phyloP scores from a whole-genome alignment of 2,888 invertebrate genomes.

The Dermolepida albohirtum region DNA sequence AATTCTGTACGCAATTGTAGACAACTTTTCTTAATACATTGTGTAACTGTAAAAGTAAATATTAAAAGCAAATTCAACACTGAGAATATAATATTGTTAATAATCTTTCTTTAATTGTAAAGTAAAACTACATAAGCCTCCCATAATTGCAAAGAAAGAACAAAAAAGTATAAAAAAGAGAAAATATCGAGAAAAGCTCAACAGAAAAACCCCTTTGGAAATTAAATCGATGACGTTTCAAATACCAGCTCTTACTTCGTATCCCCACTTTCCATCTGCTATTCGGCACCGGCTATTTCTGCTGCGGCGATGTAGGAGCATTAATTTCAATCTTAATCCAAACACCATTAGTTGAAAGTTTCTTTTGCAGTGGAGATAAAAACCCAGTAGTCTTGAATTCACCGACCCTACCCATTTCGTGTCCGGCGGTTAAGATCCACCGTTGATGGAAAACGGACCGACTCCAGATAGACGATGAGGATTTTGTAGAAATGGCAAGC shows the following conservation, averaged over 20 bases:
- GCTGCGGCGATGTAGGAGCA: slow-evolving; percentile 29
- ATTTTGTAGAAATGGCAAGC: slow-evolving; percentile 52
- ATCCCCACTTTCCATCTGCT: slow-evolving; percentile 18
- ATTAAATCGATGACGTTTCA: slow-evolving; percentile 39
- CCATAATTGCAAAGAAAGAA: slow-evolving; percentile 2
- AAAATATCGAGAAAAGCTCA: slow-evolving; percentile 19
- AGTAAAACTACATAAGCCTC: not conserved
- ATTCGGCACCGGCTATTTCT: slow-evolving; percentile 16
- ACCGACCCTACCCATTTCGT: slow-evolving; percentile 56
- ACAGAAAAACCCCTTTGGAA: slow-evolving; percentile 27
- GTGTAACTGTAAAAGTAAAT: too few species aligned
- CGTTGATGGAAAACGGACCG: slow-evolving; percentile 52
- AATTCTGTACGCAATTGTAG: too few species aligned
- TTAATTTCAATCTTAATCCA: slow-evolving; percentile 44
- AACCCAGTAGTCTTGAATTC: slow-evolving; percentile 33
- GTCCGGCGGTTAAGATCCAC: slow-evolving; percentile 57
- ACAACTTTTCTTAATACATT: too few species aligned
- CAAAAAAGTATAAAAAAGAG: not conserved
- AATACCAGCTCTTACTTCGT: slow-evolving; percentile 31
- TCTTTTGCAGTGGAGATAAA: slow-evolving; percentile 44
- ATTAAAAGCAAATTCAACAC: too few species aligned
- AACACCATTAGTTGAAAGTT: slow-evolving; percentile 44
- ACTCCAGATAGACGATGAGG: slow-evolving; percentile 53
- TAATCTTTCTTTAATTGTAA: too few species aligned
- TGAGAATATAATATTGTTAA: too few species aligned